Evolutionary conservation across 2,797 vertebrate species (phyloP), one percentile per base, ranked within the genome.

Genomic region (Myioborus melanocephalus): DNA sequence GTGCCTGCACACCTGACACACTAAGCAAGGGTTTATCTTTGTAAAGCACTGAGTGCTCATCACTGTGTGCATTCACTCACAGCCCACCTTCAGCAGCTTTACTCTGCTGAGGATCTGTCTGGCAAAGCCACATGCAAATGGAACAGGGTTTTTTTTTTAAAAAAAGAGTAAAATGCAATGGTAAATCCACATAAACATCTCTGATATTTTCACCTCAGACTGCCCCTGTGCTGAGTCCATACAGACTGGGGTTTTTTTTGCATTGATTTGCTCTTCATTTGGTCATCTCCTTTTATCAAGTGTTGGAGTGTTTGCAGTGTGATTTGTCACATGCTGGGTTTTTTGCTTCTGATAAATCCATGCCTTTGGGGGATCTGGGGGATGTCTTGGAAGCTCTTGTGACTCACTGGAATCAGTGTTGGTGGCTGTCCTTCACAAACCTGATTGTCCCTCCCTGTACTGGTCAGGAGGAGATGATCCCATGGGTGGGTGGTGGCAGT

Each of bases 11-110:
- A 9, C 70, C 23, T 76, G 35, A 16, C 70, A 14, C 56, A 16
- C 83, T 49, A 13, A 59, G 35, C 2, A 5, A 46, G 30, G 8
- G 3, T 50, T 52, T 39, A 23, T 44, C 50, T 79, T 59, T n/a
- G 35, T 24, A 35, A 55, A 63, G 59, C 21, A 2, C 68, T 0
- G 0, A 78, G 20, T 39, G 2, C n/a, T 28, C 27, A 1, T 69
- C 14, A 4, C 66, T 14, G 24, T 5, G 56, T 46, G 52, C 55
- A 1, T 72, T 85, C 52, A 12, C 73, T 69, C 57, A 37, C 60
- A 37, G 41, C 17, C 35, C 49, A 5, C 57, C 68, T 61, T 43
- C 83, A 76, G 73, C 75, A 53, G 41, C 80, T 55, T 52, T 46
- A 57, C 70, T 65, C 60, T 43, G 23, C 63, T 60, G 59, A 56